Base-by-base conservation (phyloP, 2,797 vertebrate species). In the Mormyrops boulengeri region DNA sequence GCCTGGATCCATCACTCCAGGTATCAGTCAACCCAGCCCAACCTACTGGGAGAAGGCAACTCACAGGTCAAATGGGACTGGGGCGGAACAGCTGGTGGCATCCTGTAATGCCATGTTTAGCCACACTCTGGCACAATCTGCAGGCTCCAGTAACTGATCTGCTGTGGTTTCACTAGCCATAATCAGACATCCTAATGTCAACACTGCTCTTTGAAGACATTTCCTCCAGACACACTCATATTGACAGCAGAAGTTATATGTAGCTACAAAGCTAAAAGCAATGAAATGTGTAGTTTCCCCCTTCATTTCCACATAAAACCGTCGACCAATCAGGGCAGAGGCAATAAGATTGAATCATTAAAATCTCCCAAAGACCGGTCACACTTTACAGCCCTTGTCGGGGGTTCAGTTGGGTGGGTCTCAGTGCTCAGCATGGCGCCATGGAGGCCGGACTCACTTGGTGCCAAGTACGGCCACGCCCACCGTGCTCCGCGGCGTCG, bases 401-500 rank as follows among this genome's bases (percentile, higher is more conserved):
- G 53, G 55, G 14, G 5, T 60, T 8, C n/a, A 62, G 57, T 26
- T 0, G 57, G 7, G 53, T 55, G 17, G 17, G 0, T 55, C 4
- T 19, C 53, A 19, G 5, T n/a, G 38, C 9, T 30, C 9, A 9
- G 0, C 9, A 19, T 7, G 0, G 82, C 1, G 7, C 4, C 4
- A 1, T 1, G 2, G 4, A 30, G 22, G 22, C 41, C 90, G 90
- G 89, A 95, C 98, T 94, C 96, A 99, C 99, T 99, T 99, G 94
- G 97, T 96, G 93, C 96, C 97, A 73, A 99, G 96, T 82, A 99
- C 97, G 80, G 98, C 98, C 90, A 99, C 97, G 91, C 99, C 99
- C 90, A 99, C 98, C 14, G 99, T 99, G 95, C 98, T 99, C 92
- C 98, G 96, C 91, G 98, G 98, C 17, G 97, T 99, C 85, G 97